Evolutionary conservation across 2,113 vertebrate species (phyloP).

Genomic region (Dromaius novaehollandiae): DNA sequence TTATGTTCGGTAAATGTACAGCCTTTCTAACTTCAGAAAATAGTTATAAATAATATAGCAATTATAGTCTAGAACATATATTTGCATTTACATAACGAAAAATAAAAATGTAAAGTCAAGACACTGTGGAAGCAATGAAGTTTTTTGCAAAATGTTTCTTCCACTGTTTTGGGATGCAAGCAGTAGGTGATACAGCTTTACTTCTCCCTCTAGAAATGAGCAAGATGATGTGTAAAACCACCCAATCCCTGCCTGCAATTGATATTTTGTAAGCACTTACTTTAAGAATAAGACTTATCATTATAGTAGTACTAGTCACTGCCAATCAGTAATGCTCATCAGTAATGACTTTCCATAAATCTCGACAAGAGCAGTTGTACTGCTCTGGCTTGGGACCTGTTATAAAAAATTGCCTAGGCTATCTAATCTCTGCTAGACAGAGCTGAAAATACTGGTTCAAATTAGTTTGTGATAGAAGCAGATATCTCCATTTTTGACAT

Average conservation of each 20-base stretch:
- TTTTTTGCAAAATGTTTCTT: not conserved
- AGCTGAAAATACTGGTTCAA: conserved; percentile 63
- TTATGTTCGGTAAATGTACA: not conserved
- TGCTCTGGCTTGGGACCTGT: not conserved
- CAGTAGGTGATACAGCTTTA: not conserved
- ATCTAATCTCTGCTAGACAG: conserved; percentile 67
- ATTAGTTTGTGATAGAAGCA: conserved; percentile 64
- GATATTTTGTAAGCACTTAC: conserved; percentile 9
- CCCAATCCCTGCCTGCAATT: not conserved
- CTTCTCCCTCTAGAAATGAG: not conserved
- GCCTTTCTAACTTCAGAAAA: not conserved
- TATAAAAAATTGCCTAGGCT: conserved; percentile 52
- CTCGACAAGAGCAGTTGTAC: conserved; percentile 15
- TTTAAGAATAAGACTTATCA: not conserved
- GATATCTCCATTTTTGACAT: conserved; percentile 62
- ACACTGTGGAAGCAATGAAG: not conserved
- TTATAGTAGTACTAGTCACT: conserved; percentile 5
- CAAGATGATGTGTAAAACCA: not conserved
- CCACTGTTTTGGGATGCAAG: not conserved
- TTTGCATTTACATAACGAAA: not conserved
- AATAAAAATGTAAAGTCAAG: not conserved
- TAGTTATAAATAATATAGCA: not conserved
- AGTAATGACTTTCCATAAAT: conserved; percentile 58
- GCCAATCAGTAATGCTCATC: conserved; percentile 50
- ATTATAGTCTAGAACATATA: not conserved